Base-by-base conservation (phyloP, 2,888 invertebrate species). In the Lathronympha strigana region DNA sequence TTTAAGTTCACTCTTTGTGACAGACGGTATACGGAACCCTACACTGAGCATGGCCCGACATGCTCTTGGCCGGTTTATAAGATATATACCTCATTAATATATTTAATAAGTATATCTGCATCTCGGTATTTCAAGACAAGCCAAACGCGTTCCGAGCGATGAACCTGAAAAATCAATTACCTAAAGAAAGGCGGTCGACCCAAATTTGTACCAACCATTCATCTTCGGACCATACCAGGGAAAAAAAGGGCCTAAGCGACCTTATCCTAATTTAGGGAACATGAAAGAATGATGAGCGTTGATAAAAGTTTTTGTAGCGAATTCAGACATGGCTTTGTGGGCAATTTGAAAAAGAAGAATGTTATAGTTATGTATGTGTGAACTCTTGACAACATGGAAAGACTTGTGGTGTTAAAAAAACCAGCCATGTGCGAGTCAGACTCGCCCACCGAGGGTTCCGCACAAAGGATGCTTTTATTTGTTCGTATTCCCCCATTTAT, bases 91-190 rank as follows among this genome's bases (percentile, higher is more conserved):
- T 36, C 36, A 40, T 15, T 1, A 13, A 19, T 15, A 2, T 40
- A 0, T 40, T 38, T 40, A 8, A 40, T 40, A 3, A 17, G 8
- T 17, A 51, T 9, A 15, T 23, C 45, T 31, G 28, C 23, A 53
- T 21, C 21, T 31, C n/a, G 51, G 43, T 45, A 61, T 62, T 54
- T 62, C 33, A 54, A 54, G 36, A 51, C 33, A 63, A 25, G n/a
- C 28, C 61, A 53, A 58, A 55, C 62, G 19, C 38, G 57, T 21
- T 38, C 53, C 25, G 63, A 38, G 25, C 58, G 54, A 33, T 40
- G 63, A 53, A 67, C 58, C 54, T 38, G 60, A 63, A 55, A 68
- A 70, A 66, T 70, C 68, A 69, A 70, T 71, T 69, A 69, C 57
- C 25, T 51, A 28, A 62, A 64, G 43, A 61, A 61, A 53, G 47